phyloP scores from a whole-genome alignment of 2,797 vertebrate genomes.

The Mormyrops attenuatus region DNA sequence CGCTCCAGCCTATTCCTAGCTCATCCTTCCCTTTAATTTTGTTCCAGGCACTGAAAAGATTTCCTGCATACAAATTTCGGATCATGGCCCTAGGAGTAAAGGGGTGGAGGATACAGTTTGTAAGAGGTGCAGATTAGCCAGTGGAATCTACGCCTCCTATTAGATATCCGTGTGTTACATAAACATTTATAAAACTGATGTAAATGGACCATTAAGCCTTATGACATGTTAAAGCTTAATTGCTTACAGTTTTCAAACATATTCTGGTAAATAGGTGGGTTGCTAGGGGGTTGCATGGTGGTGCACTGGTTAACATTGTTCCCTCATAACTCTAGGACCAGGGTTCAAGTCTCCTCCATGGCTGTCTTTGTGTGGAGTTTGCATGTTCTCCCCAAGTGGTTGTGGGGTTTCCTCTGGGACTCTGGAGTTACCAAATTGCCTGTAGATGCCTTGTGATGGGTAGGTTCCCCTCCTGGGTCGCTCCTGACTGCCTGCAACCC shows the following conservation, averaged over 20 bases:
- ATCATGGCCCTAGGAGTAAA: background rate
- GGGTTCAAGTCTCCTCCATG: background rate
- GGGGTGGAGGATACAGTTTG: background rate
- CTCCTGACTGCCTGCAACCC: background rate
- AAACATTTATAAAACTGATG: constrained; percentile 21
- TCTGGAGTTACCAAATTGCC: background rate
- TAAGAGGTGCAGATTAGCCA: background rate
- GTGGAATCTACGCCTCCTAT: background rate
- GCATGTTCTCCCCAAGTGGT: background rate
- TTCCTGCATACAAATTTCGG: background rate
- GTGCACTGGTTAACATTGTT: background rate
- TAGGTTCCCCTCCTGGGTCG: background rate
- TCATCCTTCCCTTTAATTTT: background rate
- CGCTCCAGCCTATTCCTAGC: background rate
- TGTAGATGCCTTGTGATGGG: background rate
- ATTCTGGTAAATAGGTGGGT: background rate
- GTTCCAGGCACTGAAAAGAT: background rate
- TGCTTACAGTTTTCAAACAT: background rate
- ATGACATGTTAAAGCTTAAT: constrained; percentile 16
- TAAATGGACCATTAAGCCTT: constrained; percentile 33
- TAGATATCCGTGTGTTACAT: background rate
- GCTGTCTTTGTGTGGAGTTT: background rate
- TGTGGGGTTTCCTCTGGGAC: background rate
- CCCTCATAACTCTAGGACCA: background rate
- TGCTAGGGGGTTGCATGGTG: background rate